These are phyloP conservation scores for Actias luna DNA, from an alignment of 2,888 invertebrate genomes.

Conservation along the genomic window DNA sequence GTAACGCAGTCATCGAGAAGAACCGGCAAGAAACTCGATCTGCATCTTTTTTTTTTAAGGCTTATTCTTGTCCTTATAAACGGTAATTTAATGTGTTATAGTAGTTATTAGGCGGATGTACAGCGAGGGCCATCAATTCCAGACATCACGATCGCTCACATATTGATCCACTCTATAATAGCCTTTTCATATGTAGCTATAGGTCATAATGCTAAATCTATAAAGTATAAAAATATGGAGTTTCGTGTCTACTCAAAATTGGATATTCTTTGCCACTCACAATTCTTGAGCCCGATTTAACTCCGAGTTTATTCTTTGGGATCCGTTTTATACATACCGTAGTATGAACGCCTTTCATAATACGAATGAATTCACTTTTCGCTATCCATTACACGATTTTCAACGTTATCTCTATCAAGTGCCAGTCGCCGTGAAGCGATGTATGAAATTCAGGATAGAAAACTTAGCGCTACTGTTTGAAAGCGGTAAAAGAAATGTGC, in stretches of 20 bases:
- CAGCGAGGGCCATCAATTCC: too few relatives aligned
- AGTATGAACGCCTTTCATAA: constrained; percentile 15
- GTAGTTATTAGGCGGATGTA: too few relatives aligned
- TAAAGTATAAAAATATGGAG: too few relatives aligned
- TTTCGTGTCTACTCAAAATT: background rate
- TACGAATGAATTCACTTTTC: constrained; percentile 17
- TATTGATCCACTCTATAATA: too few relatives aligned
- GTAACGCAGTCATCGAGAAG: too few relatives aligned
- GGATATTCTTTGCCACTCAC: constrained; percentile 21
- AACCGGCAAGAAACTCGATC: too few relatives aligned
- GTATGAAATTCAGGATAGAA: background rate
- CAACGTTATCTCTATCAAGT: background rate
- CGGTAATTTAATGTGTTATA: too few relatives aligned
- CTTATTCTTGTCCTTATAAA: too few relatives aligned
- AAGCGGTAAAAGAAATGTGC: constrained; percentile 31
- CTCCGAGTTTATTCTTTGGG: constrained; percentile 34
- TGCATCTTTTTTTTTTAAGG: too few relatives aligned
- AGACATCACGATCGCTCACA: too few relatives aligned
- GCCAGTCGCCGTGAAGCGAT: constrained; percentile 3
- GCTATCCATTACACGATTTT: constrained; percentile 18
- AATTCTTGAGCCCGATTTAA: constrained; percentile 33
- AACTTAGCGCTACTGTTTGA: background rate
- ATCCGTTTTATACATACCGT: constrained; percentile 16
- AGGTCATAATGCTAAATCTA: too few relatives aligned
- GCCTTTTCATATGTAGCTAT: too few relatives aligned